Conservation (phyloP, 2,888 invertebrate species). For the Nemoura dubitans region DNA sequence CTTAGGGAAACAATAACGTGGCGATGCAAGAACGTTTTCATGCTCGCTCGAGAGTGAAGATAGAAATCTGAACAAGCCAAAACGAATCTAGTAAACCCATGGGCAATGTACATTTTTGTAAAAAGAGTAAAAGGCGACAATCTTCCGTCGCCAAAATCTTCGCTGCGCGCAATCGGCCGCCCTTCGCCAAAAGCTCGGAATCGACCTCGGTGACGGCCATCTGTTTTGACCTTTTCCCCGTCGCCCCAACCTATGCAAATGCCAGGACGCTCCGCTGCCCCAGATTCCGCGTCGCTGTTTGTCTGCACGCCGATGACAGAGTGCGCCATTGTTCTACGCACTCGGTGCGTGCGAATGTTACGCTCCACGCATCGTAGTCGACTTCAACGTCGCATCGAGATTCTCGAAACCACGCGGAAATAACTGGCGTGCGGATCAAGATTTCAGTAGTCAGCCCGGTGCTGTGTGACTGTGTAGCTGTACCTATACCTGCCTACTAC, state of each 20-base stretch:
- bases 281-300: background rate
- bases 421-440: background rate
- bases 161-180: too few species aligned
- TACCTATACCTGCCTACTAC: background rate
- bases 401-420: background rate
- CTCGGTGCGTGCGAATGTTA: background rate
- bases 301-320: background rate
- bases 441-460: background rate
- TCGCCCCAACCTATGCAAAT: background rate
- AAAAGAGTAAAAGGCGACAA: too few species aligned
- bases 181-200: background rate
- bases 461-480: background rate
- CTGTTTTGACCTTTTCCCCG: background rate
- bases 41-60: too few species aligned
- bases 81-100: too few species aligned
- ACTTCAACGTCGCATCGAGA: background rate
- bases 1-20: too few species aligned
- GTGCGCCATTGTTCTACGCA: background rate
- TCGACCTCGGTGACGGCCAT: background rate
- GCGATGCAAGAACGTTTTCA: too few species aligned
- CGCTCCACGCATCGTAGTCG: background rate
- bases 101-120: too few species aligned
- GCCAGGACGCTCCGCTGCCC: background rate
- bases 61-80: too few species aligned
- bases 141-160: too few species aligned